Evolutionary conservation across 2,113 vertebrate species (phyloP), one percentile per base, ranked within the genome.

Genomic region (Zosterops pallidus): DNA sequence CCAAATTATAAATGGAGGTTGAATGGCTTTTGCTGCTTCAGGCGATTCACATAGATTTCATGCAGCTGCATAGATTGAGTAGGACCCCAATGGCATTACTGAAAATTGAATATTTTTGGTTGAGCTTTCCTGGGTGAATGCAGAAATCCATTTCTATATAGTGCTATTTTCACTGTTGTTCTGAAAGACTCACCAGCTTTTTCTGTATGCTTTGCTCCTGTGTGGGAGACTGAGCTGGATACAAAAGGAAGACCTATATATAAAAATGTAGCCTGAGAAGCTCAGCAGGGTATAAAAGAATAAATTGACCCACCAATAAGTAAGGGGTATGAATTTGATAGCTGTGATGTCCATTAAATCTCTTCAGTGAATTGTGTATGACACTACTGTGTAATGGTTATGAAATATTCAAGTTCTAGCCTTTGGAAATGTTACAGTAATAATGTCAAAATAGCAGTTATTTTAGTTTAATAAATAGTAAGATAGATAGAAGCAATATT

Each of bases 211-310:
- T 78, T 89, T 84, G 41, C 74, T 87, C 11, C 41, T 42, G 4
- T 82, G 20, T 17, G n/a, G 33, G 35, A 89, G 53, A 77, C 26
- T 44, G 46, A 90, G n/a, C 39, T 65, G 25, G 26, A 77, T 89
- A 74, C n/a, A 87, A 85, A 92, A 83, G 67, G 46, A 75, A 95
- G 29, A 55, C 19, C 50, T 94, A 85, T 50, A 89, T 87, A 95
- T 76, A 94, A 87, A 83, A 15, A 69, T 28, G 33, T 50, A 92
- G 56, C 56, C 80, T 83, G 67, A 74, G 50, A 89, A 94, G 22
- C 83, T 86, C 83, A 74, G 82, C 62, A 89, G 70, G 41, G 25
- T 84, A 65, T 87, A 67, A 94, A 47, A 83, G 44, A 83, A 44
- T 50, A 74, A 59, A 24, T 10, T 62, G 64, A 87, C 49, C 47